These are phyloP conservation scores for Drosophila erecta DNA, from an alignment of 1,140 invertebrate species.

Conservation along the genomic window DNA sequence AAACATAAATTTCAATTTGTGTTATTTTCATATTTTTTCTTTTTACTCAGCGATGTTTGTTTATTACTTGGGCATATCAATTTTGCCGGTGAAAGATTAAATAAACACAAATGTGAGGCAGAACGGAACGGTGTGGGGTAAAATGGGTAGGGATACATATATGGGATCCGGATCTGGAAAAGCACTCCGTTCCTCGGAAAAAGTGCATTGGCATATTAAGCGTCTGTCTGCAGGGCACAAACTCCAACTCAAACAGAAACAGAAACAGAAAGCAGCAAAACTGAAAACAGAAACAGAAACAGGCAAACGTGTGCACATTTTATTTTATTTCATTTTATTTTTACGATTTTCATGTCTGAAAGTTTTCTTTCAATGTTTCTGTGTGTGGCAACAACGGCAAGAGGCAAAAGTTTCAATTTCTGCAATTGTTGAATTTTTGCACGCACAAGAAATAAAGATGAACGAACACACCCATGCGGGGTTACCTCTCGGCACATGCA, in stretches of 20 bases:
- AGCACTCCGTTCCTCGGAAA: constrained; percentile 1
- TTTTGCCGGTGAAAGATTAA: constrained; percentile 41
- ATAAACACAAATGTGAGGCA: constrained; percentile 36
- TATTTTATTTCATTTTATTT: constrained; percentile 65
- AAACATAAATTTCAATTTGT: constrained; percentile 42
- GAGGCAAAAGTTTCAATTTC: constrained; percentile 77
- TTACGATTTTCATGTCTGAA: constrained; percentile 57
- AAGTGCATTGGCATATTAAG: constrained; percentile 75
- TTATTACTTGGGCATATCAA: constrained; percentile 49
- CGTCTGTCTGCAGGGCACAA: constrained; percentile 45
- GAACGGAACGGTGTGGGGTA: not conserved
- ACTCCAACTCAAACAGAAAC: constrained; percentile 14
- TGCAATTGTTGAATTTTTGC: constrained; percentile 80
- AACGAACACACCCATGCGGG: constrained; percentile 48
- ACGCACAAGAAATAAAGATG: constrained; percentile 78
- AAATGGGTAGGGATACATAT: not conserved
- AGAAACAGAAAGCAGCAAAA: constrained; percentile 8
- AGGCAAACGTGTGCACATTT: constrained; percentile 70
- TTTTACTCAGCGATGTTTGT: constrained; percentile 20
- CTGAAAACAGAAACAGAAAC: constrained; percentile 14
- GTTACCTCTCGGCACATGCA: constrained; percentile 32
- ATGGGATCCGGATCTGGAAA: not conserved
- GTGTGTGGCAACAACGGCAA: constrained; percentile 33
- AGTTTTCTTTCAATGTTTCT: constrained; percentile 48
- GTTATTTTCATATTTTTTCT: not conserved